Evolutionary conservation across 2,888 invertebrate genomes (phyloP), one percentile per base, ranked within the genome.

Genomic region (Caprella mutica): DNA sequence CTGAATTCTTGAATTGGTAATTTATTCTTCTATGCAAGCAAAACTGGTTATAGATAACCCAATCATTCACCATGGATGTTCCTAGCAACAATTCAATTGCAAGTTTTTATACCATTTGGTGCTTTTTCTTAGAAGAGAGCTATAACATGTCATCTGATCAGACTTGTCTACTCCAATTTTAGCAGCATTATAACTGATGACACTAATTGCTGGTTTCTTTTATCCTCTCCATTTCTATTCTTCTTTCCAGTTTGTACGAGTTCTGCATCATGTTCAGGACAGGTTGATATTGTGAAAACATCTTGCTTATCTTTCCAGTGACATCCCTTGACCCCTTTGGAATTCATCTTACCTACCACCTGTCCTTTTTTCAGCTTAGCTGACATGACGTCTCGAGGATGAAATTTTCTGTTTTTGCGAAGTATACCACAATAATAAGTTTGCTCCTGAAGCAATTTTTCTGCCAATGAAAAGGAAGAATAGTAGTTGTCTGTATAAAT

Each of bases 401-500:
- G 14, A 23, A n/a, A 6, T 24, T 43, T 43, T 14, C 24, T 23
- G 43, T 43, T 43, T 14, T 43, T 43, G 4, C 43, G 43, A 3
- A 43, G 26, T 26, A 27, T 43, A 14, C 43, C 43, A 24, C 43
- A 43, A 12, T 43, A 43, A n/a, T 43, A 43, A 3, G 43, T 43
- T 43, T 43, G 5, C 35, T 55, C 44, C 19, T 55, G 30, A 6
- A 55, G 35, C n/a, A 55, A 21, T 23, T 44, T 44, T 17, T 55
- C 54, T 27, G 54, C 54, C 24, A 55, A 33, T 26, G 46, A 33
- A 5, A 35, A 12, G 6, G 46, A 46, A 14, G 35, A 44, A 35
- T 46, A 35, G 24, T 17, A 55, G 21, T 55, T 55, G 23, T 55
- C 54, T 33, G 54, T 46, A 55, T 43, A 55, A 26, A 52, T 38